Evolutionary conservation across 1,140 invertebrate species (phyloP), one percentile per base, ranked within the genome.

Genomic region (Cydia splendana): DNA sequence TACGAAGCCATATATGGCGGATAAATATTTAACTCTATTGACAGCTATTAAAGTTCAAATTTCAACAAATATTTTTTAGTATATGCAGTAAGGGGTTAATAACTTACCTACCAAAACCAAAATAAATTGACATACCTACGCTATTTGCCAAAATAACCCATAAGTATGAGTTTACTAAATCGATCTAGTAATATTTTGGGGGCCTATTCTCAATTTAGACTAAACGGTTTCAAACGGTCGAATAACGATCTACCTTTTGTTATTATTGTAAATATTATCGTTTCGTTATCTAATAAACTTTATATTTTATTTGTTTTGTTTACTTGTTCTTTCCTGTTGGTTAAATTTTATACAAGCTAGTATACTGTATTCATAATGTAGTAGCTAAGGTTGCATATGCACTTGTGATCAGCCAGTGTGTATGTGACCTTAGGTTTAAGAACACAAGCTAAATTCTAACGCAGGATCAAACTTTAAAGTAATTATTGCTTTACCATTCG

Each of bases 211-310:
- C 83, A 83, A 82, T 84, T 7, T 82, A 84, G 76, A 81, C 65
- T 80, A 75, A 83, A 80, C 75, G 75, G 48, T 77, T 80, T 81
- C 77, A 82, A 20, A 12, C 57, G 57, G 24, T 62, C 57, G 57
- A 62, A 24, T 62, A 62, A 62, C 57, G 79, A 81, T 82, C 81
- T 77, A 84, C 3, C 67, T 24, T 69, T 71, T 71, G 67, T 84
- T 81, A 83, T 89, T 90, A 82, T 87, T 90, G 89, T 91, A 91
- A 89, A 91, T 91, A 91, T 84, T 84, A 76, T 65, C 78, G 81
- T 89, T 91, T 89, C 87, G 87, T 90, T 88, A 81, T 82, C 15
- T 79, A 89, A 88, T 89, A 87, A 90, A 90, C 85, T 84, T 85
- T 85, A 87, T 87, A 85, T 87, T 85, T 86, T 82, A 88, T 87